These are phyloP conservation scores for Luperina testacea DNA, from an alignment of 2,888 invertebrate genomes.

Conservation along the genomic window DNA sequence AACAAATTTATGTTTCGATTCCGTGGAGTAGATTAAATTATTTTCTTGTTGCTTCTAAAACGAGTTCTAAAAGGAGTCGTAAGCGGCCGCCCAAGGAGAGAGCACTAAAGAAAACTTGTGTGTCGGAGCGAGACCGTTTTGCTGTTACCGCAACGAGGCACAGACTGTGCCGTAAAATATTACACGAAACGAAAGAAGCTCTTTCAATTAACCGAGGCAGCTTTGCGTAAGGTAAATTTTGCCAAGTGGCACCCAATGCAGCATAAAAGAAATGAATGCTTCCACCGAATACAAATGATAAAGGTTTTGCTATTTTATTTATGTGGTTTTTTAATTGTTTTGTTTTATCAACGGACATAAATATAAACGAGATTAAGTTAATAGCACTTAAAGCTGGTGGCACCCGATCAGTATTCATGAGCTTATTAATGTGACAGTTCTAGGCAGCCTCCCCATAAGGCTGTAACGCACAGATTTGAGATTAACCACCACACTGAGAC, in stretches of 20 bases:
- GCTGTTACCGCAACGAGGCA: slow-evolving; percentile 73
- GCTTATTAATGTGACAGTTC: slow-evolving; percentile 84
- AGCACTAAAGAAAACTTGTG: slow-evolving; percentile 77
- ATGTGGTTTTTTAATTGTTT: neutral
- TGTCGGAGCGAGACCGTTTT: slow-evolving; percentile 79
- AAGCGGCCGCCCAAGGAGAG: slow-evolving; percentile 77
- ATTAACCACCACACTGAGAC: slow-evolving; percentile 73
- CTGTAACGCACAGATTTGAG: slow-evolving; percentile 73
- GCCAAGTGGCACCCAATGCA: slow-evolving; percentile 80
- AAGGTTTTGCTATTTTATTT: slow-evolving; percentile 34
- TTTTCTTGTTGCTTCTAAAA: slow-evolving; percentile 84
- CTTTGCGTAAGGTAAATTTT: slow-evolving; percentile 80
- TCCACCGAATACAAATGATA: slow-evolving; percentile 21
- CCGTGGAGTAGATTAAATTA: slow-evolving; percentile 85
- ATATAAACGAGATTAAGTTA: slow-evolving; percentile 57
- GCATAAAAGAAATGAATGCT: slow-evolving; percentile 62
- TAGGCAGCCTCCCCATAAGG: slow-evolving; percentile 71
- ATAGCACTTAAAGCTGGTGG: slow-evolving; percentile 65
- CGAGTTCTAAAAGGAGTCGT: slow-evolving; percentile 76
- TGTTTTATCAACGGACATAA: slow-evolving; percentile 5
- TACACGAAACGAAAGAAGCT: slow-evolving; percentile 87
- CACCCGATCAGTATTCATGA: slow-evolving; percentile 85
- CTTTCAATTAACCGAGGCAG: slow-evolving; percentile 88
- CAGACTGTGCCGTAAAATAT: slow-evolving; percentile 85
- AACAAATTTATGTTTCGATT: slow-evolving; percentile 87